Conservation (phyloP, 1,140 invertebrate genomes). For the Pseudomyrmex dendroicus region DNA sequence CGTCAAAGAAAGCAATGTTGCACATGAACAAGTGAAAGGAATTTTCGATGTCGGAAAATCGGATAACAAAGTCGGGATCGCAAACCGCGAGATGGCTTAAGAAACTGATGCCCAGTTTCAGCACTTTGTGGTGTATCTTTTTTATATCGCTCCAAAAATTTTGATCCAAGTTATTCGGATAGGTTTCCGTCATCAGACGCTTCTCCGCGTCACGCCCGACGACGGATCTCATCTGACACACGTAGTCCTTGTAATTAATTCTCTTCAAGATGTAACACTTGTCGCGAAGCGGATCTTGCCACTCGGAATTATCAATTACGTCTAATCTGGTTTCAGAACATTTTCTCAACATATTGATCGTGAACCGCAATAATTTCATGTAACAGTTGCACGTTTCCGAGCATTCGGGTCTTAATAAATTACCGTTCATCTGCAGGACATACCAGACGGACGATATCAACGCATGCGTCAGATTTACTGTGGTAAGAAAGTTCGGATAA, state of each 20-base stretch:
- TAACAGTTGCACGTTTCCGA: constrained; percentile 76
- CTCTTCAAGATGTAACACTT: constrained; percentile 29
- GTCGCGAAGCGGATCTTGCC: constrained; percentile 11
- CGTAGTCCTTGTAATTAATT: constrained; percentile 56
- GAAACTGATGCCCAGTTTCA: constrained; percentile 79
- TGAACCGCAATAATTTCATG: constrained; percentile 75
- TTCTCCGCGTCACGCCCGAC: neutral
- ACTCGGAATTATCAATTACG: constrained; percentile 15
- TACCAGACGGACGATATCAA: constrained; percentile 76
- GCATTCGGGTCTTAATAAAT: constrained; percentile 69
- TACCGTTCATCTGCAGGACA: constrained; percentile 69
- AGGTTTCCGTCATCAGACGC: constrained; percentile 31
- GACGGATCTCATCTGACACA: neutral
- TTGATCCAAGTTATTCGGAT: constrained; percentile 51
- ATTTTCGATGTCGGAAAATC: constrained; percentile 76
- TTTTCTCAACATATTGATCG: constrained; percentile 76
- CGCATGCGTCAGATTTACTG: constrained; percentile 74
- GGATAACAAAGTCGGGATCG: constrained; percentile 77
- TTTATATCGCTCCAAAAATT: constrained; percentile 74
- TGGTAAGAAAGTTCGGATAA: constrained; percentile 75
- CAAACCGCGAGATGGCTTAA: constrained; percentile 78
- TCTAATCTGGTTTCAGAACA: constrained; percentile 73
- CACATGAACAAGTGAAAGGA: constrained; percentile 78
- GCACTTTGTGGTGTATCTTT: constrained; percentile 71
- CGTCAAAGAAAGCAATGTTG: constrained; percentile 71